A percentile compares a stretch with the other conserved stretches of the same genome.
Conservation (phyloP, 2,113 vertebrate genomes). For the Pomatorhinus ruficollis region DNA sequence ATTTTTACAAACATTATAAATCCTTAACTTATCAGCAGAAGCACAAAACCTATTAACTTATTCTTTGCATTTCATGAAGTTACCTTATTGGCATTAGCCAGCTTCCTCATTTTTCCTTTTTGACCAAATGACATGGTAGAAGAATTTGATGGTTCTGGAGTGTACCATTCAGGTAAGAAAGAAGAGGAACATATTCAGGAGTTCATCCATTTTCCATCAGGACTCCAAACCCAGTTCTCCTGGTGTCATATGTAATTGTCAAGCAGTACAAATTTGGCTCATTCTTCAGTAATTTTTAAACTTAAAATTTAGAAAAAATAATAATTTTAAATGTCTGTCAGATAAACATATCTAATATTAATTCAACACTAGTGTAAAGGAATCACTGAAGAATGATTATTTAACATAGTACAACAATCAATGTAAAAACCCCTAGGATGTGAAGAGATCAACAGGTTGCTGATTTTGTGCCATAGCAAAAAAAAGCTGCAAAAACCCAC, state of each 20-base stretch:
- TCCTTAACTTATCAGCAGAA: background rate
- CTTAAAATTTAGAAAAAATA: slow-evolving; percentile 8
- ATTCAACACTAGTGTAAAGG: background rate
- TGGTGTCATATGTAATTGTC: slow-evolving; percentile 47
- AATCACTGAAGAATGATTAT: background rate
- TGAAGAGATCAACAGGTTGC: background rate
- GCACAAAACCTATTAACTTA: background rate
- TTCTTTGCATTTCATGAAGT: background rate
- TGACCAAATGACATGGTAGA: background rate
- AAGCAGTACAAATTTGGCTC: slow-evolving; percentile 64
- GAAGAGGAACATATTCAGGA: background rate
- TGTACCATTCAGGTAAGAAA: background rate
- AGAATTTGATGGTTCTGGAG: background rate
- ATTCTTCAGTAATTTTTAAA: slow-evolving; percentile 66
- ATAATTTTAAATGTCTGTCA: background rate
- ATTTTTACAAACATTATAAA: background rate
- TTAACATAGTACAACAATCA: background rate
- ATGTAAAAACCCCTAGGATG: background rate
- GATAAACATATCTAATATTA: background rate
- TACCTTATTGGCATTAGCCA: background rate
- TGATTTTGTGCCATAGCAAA: background rate
- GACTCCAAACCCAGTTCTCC: slow-evolving; percentile 58
- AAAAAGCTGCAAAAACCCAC: background rate
- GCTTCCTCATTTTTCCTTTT: background rate
- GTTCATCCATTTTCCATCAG: slow-evolving; percentile 54